Base-by-base conservation (phyloP, 2,113 vertebrate genomes). In the Orthonyx spaldingii region DNA sequence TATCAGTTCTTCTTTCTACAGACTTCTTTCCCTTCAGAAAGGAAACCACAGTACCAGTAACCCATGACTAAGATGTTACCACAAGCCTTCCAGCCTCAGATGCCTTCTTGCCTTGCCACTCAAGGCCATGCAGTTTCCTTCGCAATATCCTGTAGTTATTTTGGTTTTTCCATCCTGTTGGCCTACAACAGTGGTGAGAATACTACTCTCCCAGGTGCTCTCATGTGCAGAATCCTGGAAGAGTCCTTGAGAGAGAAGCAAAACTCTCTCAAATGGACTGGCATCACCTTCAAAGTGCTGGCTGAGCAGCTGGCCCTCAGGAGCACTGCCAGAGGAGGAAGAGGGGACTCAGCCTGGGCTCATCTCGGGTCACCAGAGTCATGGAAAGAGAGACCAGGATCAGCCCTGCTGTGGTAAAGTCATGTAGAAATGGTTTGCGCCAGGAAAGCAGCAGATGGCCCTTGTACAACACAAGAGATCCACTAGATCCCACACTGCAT, bases 1-100 rank as follows among this genome's bases (percentile, higher is more conserved):
- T 24, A 82, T 18, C 24, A 57, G 20, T 30, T 79, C 37, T 30
- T 82, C 13, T 56, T 82, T 42, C 53, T 74, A 78, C 11, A 85
- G 41, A 24, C 11, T 32, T 76, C 21, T 76, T 79, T 60, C 44
- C 16, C 44, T 53, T 69, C 55, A 74, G 60, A 68, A 88, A 69
- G 74, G 30, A 77, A 85, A 74, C 16, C 41, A 52, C 39, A 65
- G 42, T 42, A 65, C 37, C 27, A 85, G 55, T 50, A 87, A 59
- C 19, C 37, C 2, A 3, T 5, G 33, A 57, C 19, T 76, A 63
- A 71, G 42, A 39, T 0, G 0, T 59, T 66, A 79, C 37, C 49
- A 72, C 3, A 10, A 87, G 28, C 16, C 39, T 71, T 76, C 32
- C 42, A 56, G 32, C 22, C 69, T 61, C 80, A 89, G 32, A 53